These are phyloP conservation scores for Melitaea cinxia DNA, from an alignment of 1,140 invertebrate genomes.

Conservation along the genomic window DNA sequence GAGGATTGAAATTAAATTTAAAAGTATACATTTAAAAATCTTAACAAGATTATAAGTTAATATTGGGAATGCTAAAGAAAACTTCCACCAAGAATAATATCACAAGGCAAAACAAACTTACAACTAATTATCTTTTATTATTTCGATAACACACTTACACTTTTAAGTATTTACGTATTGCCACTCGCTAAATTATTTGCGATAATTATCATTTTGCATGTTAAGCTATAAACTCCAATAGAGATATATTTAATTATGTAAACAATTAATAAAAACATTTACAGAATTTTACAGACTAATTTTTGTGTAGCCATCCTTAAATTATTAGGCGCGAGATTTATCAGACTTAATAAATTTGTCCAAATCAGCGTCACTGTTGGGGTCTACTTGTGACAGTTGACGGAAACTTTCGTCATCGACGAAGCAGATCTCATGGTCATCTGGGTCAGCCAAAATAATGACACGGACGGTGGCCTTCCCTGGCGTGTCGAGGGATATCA, in stretches of 20 bases:
- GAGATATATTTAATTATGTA: background rate
- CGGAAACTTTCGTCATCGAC: conserved; percentile 97
- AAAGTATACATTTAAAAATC: conserved; percentile 1
- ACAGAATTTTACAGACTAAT: background rate
- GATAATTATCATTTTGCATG: background rate
- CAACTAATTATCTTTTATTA: conserved; percentile 19
- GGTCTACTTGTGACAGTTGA: conserved; percentile 93
- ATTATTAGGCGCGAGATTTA: conserved; percentile 70
- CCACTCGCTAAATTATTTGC: background rate
- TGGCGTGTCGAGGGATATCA: conserved; percentile 95
- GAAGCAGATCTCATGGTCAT: conserved; percentile 99
- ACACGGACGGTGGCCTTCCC: conserved; percentile 98
- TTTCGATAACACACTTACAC: conserved; percentile 24
- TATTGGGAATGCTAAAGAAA: conserved; percentile 27
- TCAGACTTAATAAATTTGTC: conserved; percentile 91
- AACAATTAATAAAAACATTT: background rate
- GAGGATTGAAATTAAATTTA: conserved; percentile 1
- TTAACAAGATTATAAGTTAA: background rate
- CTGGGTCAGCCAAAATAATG: conserved; percentile 97
- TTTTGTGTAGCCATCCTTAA: background rate
- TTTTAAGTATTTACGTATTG: background rate
- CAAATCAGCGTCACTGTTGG: conserved; percentile 89
- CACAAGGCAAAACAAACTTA: conserved; percentile 13
- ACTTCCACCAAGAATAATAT: conserved; percentile 28
- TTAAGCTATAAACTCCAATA: background rate